Conservation (phyloP, 1,140 invertebrate genomes). For the Rhopalosiphum maidis region DNA sequence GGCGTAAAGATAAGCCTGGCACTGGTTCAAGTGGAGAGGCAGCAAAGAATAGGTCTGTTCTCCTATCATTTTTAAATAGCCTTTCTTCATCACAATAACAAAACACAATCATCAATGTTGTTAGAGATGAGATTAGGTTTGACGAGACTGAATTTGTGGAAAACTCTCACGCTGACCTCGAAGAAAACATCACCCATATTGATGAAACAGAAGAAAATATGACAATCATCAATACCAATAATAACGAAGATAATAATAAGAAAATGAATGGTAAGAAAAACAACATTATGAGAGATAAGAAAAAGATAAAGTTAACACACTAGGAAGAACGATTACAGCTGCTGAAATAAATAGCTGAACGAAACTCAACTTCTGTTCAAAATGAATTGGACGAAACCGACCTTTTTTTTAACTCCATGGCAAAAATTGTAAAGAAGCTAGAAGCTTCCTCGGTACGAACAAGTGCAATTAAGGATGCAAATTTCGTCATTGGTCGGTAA, state of each 20-base stretch:
- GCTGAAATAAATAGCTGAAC: conserved; percentile 35
- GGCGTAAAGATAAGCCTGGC: conserved; percentile 23
- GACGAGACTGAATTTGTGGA: conserved; percentile 26
- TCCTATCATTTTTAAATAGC: conserved; percentile 39
- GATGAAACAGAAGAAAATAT: not conserved
- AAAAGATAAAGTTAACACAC: conserved; percentile 35
- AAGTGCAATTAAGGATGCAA: conserved; percentile 40
- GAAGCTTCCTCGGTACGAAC: conserved; percentile 26
- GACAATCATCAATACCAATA: no score
- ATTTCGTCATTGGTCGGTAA: conserved; percentile 44
- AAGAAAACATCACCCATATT: not conserved
- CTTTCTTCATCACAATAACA: conserved; percentile 3
- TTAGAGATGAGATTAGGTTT: not conserved
- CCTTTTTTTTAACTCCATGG: conserved; percentile 25
- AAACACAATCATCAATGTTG: conserved; percentile 20
- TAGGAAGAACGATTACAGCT: conserved; percentile 27
- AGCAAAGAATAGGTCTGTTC: conserved; percentile 34
- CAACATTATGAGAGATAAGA: not conserved
- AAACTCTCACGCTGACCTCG: not conserved
- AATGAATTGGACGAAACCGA: conserved; percentile 33
- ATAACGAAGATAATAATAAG: not conserved
- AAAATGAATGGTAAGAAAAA: not conserved
- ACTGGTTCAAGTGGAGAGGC: conserved; percentile 26
- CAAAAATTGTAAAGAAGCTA: conserved; percentile 36
- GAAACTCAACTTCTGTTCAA: conserved; percentile 33